Evolutionary conservation across 2,797 vertebrate genomes (phyloP).

Genomic region (Microtus agrestis): DNA sequence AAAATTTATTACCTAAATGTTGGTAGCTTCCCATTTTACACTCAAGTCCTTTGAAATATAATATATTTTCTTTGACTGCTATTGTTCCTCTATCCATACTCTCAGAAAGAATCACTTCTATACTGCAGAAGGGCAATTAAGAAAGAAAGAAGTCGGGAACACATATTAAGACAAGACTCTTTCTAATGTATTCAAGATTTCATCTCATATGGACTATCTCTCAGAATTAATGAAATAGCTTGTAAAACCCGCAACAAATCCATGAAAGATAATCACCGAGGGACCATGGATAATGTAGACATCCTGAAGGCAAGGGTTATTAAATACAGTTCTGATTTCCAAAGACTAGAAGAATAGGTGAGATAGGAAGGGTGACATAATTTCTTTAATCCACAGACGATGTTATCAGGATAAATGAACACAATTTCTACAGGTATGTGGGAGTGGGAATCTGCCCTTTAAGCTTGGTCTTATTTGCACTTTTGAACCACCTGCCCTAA

Average conservation of each 20-base stretch:
- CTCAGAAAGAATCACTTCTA: neutral
- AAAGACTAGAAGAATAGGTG: constrained; percentile 24
- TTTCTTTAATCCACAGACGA: neutral
- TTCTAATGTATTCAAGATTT: neutral
- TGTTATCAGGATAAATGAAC: neutral
- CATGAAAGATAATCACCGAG: neutral
- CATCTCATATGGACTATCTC: neutral
- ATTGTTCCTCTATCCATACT: neutral
- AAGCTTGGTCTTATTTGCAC: neutral
- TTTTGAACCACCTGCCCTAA: neutral
- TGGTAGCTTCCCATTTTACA: neutral
- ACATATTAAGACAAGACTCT: neutral
- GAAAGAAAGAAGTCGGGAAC: neutral
- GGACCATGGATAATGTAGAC: neutral
- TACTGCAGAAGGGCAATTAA: neutral
- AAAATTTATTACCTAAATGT: neutral
- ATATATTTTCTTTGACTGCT: neutral
- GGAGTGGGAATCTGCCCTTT: neutral
- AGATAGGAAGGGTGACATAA: neutral
- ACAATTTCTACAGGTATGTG: neutral
- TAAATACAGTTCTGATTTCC: neutral
- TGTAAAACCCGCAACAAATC: neutral
- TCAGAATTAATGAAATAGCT: constrained; percentile 33
- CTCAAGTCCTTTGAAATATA: constrained; percentile 6
- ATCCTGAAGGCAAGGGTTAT: neutral